These are phyloP conservation scores for Nowickia ferox DNA, from an alignment of 2,888 invertebrate genomes.

Conservation along the genomic window DNA sequence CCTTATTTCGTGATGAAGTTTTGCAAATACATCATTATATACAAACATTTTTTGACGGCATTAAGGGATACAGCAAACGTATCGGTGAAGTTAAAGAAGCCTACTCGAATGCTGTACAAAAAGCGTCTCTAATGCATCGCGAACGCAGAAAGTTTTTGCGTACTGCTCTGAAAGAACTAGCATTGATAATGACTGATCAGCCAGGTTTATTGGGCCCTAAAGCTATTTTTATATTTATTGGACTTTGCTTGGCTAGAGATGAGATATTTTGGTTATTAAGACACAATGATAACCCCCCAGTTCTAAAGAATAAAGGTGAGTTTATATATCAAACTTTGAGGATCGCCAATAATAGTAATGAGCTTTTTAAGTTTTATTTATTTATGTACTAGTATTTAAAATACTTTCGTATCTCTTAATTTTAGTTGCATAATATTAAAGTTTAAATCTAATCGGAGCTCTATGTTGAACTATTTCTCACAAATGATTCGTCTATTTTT, in stretches of 20 bases:
- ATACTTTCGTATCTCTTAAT: no score
- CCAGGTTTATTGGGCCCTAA: slow-evolving; percentile 98
- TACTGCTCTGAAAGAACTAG: slow-evolving; percentile 96
- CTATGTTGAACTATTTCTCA: no score
- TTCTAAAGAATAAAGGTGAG: slow-evolving; percentile 90
- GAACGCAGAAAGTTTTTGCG: slow-evolving; percentile 98
- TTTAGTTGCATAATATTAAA: no score
- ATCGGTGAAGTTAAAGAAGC: slow-evolving; percentile 98
- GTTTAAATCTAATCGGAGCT: no score
- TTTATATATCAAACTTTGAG: neutral
- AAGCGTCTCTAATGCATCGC: slow-evolving; percentile 95
- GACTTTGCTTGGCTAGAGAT: slow-evolving; percentile 96
- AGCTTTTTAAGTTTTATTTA: no score
- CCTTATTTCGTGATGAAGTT: slow-evolving; percentile 98
- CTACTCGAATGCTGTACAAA: slow-evolving; percentile 94
- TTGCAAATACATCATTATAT: slow-evolving; percentile 97
- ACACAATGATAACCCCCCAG: slow-evolving; percentile 97
- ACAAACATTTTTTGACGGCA: slow-evolving; percentile 95
- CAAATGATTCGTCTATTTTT: no score
- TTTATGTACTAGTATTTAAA: no score
- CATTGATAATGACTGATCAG: slow-evolving; percentile 97
- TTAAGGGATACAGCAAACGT: slow-evolving; percentile 96
- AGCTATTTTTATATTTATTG: slow-evolving; percentile 97
- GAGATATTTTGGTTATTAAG: slow-evolving; percentile 98
- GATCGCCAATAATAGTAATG: neutral